phyloP scores from a whole-genome alignment of 92 coral and sea anemone species.

The Anthopleura xanthogrammica region DNA sequence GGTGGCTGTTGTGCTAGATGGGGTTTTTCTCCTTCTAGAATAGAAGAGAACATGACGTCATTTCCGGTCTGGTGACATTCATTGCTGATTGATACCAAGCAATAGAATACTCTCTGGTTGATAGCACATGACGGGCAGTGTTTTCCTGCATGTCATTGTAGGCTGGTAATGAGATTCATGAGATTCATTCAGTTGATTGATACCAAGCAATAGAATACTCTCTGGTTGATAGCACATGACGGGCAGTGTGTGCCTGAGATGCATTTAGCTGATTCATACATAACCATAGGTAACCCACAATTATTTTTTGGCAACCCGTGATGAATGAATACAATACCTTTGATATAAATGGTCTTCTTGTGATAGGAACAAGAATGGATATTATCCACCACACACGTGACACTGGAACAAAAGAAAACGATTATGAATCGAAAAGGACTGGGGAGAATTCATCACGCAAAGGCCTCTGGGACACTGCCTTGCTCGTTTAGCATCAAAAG shows the following conservation, averaged over 20 bases:
- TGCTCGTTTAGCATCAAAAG: background rate
- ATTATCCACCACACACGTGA: background rate
- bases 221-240: no score
- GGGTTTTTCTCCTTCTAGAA: conserved; percentile 7
- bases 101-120: no score
- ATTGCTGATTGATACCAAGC: no score
- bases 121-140: no score
- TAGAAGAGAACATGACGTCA: background rate
- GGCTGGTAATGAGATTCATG: no score
- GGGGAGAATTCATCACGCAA: background rate
- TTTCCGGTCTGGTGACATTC: no score
- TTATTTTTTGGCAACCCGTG: background rate
- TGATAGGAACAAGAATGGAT: background rate
- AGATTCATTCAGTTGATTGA: no score
- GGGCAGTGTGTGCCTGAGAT: no score
- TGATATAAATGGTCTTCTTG: background rate
- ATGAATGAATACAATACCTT: background rate
- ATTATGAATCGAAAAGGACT: background rate
- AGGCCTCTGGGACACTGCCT: background rate
- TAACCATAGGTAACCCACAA: background rate
- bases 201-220: no score
- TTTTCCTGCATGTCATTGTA: no score
- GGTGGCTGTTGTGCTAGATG: conserved; percentile 22
- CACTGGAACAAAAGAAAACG: background rate
- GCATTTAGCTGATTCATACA: no score